These are phyloP conservation scores for Ptychodera flava DNA, from an alignment of 35 echinoderm and acorn worm species.

Conservation along the genomic window DNA sequence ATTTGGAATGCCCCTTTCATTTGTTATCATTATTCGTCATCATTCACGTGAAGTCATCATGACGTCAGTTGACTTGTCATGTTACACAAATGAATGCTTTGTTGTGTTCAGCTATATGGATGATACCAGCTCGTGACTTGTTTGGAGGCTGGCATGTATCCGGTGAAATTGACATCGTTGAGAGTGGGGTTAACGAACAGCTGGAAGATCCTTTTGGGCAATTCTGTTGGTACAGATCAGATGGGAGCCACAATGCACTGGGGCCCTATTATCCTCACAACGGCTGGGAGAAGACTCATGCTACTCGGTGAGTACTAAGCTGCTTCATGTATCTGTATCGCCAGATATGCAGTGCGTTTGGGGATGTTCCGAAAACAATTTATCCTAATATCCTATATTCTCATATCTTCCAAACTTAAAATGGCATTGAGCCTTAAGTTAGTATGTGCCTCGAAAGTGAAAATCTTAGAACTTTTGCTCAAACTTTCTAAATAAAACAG, in stretches of 20 bases:
- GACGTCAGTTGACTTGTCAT: too few relatives aligned
- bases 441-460: too few relatives aligned
- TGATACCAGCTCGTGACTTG: constrained; percentile 44
- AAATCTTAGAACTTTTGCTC: too few relatives aligned
- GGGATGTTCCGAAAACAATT: neutral
- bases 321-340: too few relatives aligned
- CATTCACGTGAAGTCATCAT: too few relatives aligned
- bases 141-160: constrained; percentile 82
- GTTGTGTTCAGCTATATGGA: constrained; percentile 68
- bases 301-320: constrained; percentile 44
- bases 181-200: constrained; percentile 55
- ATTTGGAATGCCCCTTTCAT: too few relatives aligned
- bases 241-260: constrained; percentile 77
- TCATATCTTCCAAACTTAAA: neutral
- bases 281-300: constrained; percentile 44
- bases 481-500: too few relatives aligned
- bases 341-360: too few relatives aligned
- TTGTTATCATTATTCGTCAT: too few relatives aligned
- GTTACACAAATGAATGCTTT: too few relatives aligned
- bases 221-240: constrained; percentile 56
- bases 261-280: constrained; percentile 82
- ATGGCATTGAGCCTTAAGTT: too few relatives aligned
- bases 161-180: constrained; percentile 81
- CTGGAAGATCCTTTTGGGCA: constrained; percentile 14
- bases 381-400: neutral